These are phyloP conservation scores for Acrocyrtus sp. DNA, from an alignment of 2,888 invertebrate species.

Conservation along the genomic window DNA sequence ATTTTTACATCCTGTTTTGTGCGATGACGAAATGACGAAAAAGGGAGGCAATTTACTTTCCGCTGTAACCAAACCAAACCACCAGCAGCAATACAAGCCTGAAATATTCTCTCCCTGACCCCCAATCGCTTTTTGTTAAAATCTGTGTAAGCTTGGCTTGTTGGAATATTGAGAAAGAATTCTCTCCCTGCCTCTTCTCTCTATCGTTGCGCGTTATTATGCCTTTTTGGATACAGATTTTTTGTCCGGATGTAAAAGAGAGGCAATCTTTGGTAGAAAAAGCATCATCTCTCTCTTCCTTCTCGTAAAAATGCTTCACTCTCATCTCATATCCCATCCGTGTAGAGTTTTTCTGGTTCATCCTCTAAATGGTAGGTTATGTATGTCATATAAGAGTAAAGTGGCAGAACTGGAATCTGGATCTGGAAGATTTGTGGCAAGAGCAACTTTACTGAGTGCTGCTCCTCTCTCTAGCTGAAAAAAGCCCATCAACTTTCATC, in stretches of 20 bases:
- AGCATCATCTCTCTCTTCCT: not conserved
- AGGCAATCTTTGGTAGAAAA: not conserved
- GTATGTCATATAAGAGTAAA: not conserved
- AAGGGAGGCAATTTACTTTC: no score
- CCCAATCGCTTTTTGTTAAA: not conserved
- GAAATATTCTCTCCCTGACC: not conserved
- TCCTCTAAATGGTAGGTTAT: not conserved
- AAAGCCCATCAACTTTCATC: constrained; percentile 46
- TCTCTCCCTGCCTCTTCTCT: no score
- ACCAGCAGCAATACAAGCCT: no score
- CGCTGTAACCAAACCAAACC: not conserved
- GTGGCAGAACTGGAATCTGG: constrained; percentile 47
- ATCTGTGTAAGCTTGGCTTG: not conserved
- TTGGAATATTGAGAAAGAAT: not conserved
- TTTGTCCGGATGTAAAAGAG: constrained; percentile 1
- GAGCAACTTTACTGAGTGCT: not conserved
- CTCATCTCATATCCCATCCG: not conserved
- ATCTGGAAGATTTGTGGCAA: constrained; percentile 44
- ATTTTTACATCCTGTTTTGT: not conserved
- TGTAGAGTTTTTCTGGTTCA: no score
- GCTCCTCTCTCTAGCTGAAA: constrained; percentile 4
- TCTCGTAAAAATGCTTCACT: not conserved
- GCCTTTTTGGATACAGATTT: not conserved
- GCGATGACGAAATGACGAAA: not conserved
- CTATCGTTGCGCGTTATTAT: no score